Base-by-base conservation (phyloP, 2,797 vertebrate species). In the Ptychobarbus kaznakovi region DNA sequence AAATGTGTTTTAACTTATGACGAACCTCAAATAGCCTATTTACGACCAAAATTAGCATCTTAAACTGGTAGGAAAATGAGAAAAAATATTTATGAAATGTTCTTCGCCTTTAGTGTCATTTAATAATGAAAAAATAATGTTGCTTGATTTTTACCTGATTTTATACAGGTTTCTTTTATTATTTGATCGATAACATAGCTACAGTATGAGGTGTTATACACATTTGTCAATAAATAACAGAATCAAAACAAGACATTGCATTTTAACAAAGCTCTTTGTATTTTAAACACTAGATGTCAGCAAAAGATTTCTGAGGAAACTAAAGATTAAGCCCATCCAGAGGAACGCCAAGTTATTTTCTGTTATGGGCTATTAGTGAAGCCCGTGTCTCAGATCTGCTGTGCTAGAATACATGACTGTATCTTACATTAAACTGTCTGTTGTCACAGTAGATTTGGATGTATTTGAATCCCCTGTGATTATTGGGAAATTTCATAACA, bases 281-380 rank as follows among this genome's bases (percentile, higher is more conserved):
- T 49, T 35, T 49, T 49, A 28, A 80, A 68, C 61, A 80, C 61
- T 49, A 66, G 78, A 80, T 66, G 78, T 49, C 78, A 80, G 77
- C 18, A 63, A 40, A 18, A 42, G 58, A 65, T 42, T 40, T 63
- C 22, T 25, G 68, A 42, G 38, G 22, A 69, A 70, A 42, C 20
- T 13, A 22, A 15, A 35, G 3, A 9, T 68, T 38, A 35, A 68
- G 35, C 32, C 25, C 61, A 32, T 65, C 28, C 58, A 63, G 7
- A 53, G 16, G 20, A 20, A 18, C 8, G 4, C n/a, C n/a, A n/a
- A 61, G 58, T 25, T 28, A 15, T 63, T 32, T 35, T 22, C 22
- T 69, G 13, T 69, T 10, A 6, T 51, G 18, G 51, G 51, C 51
- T 61, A 61, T 44, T 72, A 22, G 40, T 73, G 42, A 46, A 28